Base-by-base conservation (phyloP, 1,140 invertebrate species). In the Melipona quadrifasciata region DNA sequence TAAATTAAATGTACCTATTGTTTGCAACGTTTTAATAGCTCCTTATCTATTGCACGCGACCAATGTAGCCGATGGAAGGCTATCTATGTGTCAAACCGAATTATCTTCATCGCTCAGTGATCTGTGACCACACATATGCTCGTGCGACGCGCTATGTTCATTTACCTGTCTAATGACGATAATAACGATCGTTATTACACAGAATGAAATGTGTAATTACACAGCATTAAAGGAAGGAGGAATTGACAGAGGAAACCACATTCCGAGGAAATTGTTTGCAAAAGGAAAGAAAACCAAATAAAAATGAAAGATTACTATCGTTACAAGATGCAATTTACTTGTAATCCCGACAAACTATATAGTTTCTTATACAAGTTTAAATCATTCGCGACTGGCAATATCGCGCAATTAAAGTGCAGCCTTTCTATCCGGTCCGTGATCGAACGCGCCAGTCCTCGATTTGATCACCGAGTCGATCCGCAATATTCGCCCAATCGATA, bases 371-470 rank as follows among this genome's bases (percentile, higher is more conserved):
- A 11, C 53, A n/a, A 77, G 39, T 27, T 58, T 27, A 51, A 34
- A 57, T 67, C 53, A 58, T 68, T 67, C 51, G 11, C 57, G 6
- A 64, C n/a, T 4, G 19, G 31, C 27, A 57, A 67, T 55, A 67
- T 67, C 58, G 71, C 19, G 27, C 24, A 21, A 77, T 83, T 83
- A 78, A 51, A 70, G 19, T 21, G 55, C 55, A 51, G 70, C 74
- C 81, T 70, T 78, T 78, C 81, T 78, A 70, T 77, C 65, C 53
- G 74, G n/a, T 75, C 47, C 6, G 10, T 4, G 80, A 67, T 72
- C 68, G 67, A 61, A 51, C 53, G 51, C 39, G 39, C 2, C 4
- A 6, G 39, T 39, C 6, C 39, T 31, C n/a, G 65, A 53, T 14
- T 6, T 19, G 39, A 80, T 80, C 64, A 27, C 17, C 61, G 71